phyloP scores from a whole-genome alignment of 1,140 invertebrate genomes.

The Drosophila tsacasi region DNA sequence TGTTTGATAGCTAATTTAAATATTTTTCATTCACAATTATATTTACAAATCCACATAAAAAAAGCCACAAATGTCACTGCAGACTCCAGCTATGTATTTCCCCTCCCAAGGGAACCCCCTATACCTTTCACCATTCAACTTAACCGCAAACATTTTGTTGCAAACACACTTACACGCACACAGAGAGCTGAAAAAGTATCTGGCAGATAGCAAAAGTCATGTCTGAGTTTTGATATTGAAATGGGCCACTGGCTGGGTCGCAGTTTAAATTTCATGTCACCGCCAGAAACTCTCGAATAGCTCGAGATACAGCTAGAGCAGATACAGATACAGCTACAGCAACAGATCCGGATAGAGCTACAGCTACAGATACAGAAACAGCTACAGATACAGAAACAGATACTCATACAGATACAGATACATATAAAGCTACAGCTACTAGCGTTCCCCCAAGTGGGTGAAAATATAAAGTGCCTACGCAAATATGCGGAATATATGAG shows the following conservation, averaged over 20 bases:
- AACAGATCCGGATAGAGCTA: constrained; percentile 18
- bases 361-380: background rate
- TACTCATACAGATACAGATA: background rate
- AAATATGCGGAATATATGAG: constrained; percentile 44
- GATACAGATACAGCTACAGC: background rate
- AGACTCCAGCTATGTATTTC: constrained; percentile 4
- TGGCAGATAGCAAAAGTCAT: constrained; percentile 56
- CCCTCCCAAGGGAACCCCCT: background rate
- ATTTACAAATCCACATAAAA: constrained; percentile 14
- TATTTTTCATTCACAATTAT: constrained; percentile 17
- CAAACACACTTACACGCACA: constrained; percentile 11
- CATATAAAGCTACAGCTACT: constrained; percentile 21
- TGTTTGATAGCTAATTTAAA: constrained; percentile 1
- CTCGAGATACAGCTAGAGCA: constrained; percentile 21
- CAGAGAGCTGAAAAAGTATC: constrained; percentile 36
- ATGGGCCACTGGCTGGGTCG: constrained; percentile 39
- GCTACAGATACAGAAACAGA: constrained; percentile 17
- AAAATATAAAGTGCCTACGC: constrained; percentile 38
- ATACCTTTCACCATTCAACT: constrained; percentile 31
- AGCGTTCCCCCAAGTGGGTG: constrained; percentile 29
- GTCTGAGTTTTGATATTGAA: constrained; percentile 61
- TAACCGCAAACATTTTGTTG: constrained; percentile 56
- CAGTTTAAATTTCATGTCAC: constrained; percentile 65
- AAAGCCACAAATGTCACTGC: constrained; percentile 32
- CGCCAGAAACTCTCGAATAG: constrained; percentile 51